Conservation (phyloP, 2,113 vertebrate species). For the Odobenus rosmarus region DNA sequence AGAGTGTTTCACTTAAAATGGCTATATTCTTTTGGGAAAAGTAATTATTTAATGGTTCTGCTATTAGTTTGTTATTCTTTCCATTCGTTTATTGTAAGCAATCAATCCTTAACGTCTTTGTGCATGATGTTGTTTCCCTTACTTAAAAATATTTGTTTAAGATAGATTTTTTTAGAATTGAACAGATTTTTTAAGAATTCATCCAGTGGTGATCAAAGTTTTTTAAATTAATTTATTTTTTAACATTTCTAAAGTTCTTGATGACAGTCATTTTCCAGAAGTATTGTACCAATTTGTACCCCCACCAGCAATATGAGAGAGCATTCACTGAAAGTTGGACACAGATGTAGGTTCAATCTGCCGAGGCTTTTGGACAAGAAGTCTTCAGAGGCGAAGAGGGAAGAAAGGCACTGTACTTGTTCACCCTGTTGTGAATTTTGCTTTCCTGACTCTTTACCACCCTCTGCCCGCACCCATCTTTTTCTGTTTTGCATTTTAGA, state of each 20-base stretch:
- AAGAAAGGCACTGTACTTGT: not conserved
- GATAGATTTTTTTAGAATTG: not conserved
- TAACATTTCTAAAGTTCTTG: not conserved
- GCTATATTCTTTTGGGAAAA: not conserved
- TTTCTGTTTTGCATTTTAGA: not conserved
- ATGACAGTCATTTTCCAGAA: not conserved
- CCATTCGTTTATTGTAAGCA: conserved; percentile 18
- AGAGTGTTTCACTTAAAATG: not conserved
- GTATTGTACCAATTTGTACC: not conserved
- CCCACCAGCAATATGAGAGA: not conserved
- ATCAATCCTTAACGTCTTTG: not conserved
- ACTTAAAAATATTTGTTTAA: conserved; percentile 24
- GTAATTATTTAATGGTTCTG: not conserved
- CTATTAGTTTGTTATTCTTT: conserved; percentile 27
- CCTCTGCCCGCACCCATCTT: not conserved
- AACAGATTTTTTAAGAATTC: not conserved
- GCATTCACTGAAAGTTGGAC: not conserved
- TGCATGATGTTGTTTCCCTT: not conserved
- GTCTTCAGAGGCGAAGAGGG: not conserved
- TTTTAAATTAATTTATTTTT: not conserved
- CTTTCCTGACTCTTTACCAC: not conserved
- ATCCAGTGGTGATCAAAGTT: not conserved
- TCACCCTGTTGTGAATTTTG: not conserved
- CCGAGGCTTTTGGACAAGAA: not conserved
- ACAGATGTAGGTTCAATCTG: not conserved